These are phyloP conservation scores for Drosophila grimshawi DNA, from an alignment of 1,140 invertebrate species.

Conservation along the genomic window DNA sequence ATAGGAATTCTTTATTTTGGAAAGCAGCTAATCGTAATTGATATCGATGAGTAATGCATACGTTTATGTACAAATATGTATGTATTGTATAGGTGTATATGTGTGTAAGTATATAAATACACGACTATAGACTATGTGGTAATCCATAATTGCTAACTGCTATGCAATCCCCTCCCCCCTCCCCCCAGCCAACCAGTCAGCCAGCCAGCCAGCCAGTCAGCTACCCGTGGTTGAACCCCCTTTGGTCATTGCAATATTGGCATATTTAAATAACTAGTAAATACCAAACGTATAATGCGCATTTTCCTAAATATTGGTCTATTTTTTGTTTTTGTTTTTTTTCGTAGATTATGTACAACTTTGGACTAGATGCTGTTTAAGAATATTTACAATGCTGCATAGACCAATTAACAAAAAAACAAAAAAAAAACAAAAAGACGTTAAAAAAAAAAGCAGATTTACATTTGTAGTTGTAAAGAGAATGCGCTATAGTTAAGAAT, in stretches of 20 bases:
- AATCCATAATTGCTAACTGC: constrained; percentile 10
- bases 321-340: constrained; percentile 12
- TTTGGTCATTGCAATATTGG: constrained; percentile 12
- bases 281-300: constrained; percentile 25
- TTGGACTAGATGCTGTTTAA: constrained; percentile 69
- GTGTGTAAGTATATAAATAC: constrained; percentile 10
- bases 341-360: constrained; percentile 66
- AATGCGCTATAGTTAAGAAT: constrained; percentile 56
- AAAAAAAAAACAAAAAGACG: constrained; percentile 18
- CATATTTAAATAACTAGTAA: constrained; percentile 31
- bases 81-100: constrained; percentile 1
- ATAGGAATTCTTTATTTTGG: constrained; percentile 76
- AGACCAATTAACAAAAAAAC: constrained; percentile 18
- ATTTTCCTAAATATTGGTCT: constrained; percentile 10
- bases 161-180: background rate
- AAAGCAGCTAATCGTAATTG: constrained; percentile 50
- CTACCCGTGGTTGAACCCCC: background rate
- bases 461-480: constrained; percentile 17
- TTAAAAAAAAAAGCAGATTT: background rate
- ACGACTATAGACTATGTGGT: constrained; percentile 32
- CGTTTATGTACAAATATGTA: constrained; percentile 20
- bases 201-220: too few species aligned
- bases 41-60: constrained; percentile 32
- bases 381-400: constrained; percentile 60
- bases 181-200: too few species aligned